Conservation (phyloP, 1,140 invertebrate species). For the Sinonovacula constricta region DNA sequence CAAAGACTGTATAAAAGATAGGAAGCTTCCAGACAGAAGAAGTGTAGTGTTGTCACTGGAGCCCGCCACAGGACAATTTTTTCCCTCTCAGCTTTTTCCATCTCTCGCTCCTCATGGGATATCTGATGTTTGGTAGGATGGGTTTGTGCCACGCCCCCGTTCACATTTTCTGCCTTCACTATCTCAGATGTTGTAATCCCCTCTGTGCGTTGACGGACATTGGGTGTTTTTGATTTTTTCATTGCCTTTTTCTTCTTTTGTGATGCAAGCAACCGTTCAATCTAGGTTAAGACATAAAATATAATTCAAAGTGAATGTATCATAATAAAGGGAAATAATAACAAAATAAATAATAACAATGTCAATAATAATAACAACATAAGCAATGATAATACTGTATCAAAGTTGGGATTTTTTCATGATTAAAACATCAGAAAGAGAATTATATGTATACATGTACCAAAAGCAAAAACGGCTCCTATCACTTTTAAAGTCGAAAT, state of each 20-base stretch:
- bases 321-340: too few species aligned
- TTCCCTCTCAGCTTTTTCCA: constrained; percentile 77
- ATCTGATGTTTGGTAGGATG: background rate
- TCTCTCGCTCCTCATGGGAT: constrained; percentile 4
- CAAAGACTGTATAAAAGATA: constrained; percentile 82
- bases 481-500: too few species aligned
- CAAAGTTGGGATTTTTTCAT: too few species aligned
- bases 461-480: too few species aligned
- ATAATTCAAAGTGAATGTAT: too few species aligned
- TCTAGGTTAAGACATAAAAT: constrained; percentile 20
- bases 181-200: too few species aligned
- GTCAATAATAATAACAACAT: too few species aligned
- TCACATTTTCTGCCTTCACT: background rate
- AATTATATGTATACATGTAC: too few species aligned
- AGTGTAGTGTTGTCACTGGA: constrained; percentile 90
- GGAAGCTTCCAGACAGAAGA: constrained; percentile 88
- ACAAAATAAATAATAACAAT: too few species aligned
- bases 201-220: background rate
- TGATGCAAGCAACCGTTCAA: constrained; percentile 31
- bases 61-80: constrained; percentile 91
- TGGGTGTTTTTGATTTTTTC: constrained; percentile 29
- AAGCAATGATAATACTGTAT: too few species aligned
- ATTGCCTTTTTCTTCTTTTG: constrained; percentile 19
- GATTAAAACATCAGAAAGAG: too few species aligned
- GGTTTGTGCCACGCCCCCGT: background rate